phyloP scores from a whole-genome alignment of 2,888 invertebrate genomes.

The Phrixothrix hirtus region DNA sequence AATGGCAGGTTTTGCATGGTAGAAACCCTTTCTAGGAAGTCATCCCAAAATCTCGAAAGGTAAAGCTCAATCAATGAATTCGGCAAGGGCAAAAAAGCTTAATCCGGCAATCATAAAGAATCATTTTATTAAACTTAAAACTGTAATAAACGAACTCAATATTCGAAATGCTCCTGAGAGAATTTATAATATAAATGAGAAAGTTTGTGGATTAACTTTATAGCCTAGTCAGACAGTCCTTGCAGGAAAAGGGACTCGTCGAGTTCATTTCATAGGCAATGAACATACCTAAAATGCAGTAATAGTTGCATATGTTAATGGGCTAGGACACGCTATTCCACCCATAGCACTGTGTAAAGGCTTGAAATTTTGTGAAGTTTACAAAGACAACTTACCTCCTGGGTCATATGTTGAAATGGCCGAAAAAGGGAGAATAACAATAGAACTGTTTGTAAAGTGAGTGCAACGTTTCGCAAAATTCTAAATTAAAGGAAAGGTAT shows the following conservation, averaged over 20 bases:
- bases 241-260: neutral
- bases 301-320: neutral
- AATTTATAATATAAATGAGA: neutral
- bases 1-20: neutral
- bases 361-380: neutral
- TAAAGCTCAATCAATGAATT: neutral
- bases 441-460: no score
- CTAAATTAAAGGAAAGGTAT: constrained; percentile 27
- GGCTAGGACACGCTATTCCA: neutral
- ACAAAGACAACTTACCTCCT: constrained; percentile 9
- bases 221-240: neutral
- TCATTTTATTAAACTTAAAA: neutral
- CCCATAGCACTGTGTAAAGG: neutral
- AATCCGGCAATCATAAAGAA: no score
- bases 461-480: no score
- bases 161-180: neutral
- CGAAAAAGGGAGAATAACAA: constrained; percentile 12
- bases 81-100: neutral
- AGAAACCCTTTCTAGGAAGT: neutral
- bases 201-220: no score
- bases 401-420: constrained; percentile 15
- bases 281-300: constrained; percentile 1
- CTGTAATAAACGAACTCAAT: neutral
- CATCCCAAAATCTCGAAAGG: neutral
- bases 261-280: neutral